Conservation (phyloP, 2,113 vertebrate genomes). For the Gorsachius goisagi region DNA sequence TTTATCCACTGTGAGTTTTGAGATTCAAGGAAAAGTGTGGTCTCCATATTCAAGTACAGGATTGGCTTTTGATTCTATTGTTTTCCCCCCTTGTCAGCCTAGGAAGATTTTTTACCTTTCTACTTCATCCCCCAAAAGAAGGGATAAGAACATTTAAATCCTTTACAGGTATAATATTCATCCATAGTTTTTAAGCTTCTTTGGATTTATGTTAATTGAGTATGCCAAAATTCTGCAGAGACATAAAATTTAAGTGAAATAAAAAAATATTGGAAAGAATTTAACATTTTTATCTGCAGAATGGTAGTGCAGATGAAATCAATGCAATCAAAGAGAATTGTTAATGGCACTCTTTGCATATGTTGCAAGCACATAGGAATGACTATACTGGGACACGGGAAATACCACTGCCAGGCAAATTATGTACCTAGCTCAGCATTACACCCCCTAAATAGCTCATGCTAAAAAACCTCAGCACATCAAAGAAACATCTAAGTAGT, state of each 20-base stretch:
- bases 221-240: neutral
- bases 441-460: neutral
- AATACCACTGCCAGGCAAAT: neutral
- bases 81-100: neutral
- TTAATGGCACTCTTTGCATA: neutral
- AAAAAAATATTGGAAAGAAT: neutral
- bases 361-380: neutral
- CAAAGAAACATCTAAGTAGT: neutral
- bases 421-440: neutral
- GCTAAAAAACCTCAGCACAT: neutral
- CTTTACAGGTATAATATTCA: neutral
- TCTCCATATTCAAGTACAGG: neutral
- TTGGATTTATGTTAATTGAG: neutral
- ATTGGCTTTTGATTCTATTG: neutral
- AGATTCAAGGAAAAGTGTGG: neutral
- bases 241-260: neutral
- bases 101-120: neutral
- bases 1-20: neutral
- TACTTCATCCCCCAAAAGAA: neutral
- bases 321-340: neutral
- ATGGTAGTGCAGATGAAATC: neutral
- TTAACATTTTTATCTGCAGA: neutral
- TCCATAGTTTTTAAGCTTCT: neutral
- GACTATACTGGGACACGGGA: neutral
- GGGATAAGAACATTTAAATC: neutral